Percentiles rank a stretch among this genome's conserved stretches.
phyloP scores from a whole-genome alignment of 2,888 invertebrate genomes.

The Stegophylla sp. region DNA sequence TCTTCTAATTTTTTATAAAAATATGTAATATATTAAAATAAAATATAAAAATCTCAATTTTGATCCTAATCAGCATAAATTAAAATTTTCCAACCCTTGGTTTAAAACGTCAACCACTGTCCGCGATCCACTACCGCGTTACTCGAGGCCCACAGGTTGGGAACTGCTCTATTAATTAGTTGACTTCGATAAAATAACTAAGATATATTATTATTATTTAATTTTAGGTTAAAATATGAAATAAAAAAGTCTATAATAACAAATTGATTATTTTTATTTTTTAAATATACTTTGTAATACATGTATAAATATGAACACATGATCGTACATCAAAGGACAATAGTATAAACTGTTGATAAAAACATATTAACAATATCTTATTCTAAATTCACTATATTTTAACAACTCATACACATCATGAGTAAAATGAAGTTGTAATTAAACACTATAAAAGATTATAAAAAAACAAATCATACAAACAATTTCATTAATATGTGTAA shows the following conservation, averaged over 20 bases:
- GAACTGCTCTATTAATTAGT: too few species aligned
- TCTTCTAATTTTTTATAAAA: too few species aligned
- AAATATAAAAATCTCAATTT: too few species aligned
- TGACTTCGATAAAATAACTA: too few species aligned
- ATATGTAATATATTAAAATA: too few species aligned
- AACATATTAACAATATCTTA: constrained; percentile 45
- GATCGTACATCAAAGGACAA: constrained; percentile 18
- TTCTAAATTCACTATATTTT: constrained; percentile 26
- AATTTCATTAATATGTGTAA: constrained; percentile 22
- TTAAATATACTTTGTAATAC: constrained; percentile 27
- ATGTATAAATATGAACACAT: constrained; percentile 50
- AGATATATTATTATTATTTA: not conserved
- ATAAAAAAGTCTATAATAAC: constrained; percentile 23
- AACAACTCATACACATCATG: constrained; percentile 29
- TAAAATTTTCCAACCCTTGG: too few species aligned
- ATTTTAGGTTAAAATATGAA: not conserved
- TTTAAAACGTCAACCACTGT: too few species aligned
- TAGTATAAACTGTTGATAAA: constrained; percentile 48
- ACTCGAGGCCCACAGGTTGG: too few species aligned
- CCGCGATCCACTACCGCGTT: too few species aligned
- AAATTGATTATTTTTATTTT: constrained; percentile 42
- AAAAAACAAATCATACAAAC: constrained; percentile 39
- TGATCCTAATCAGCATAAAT: too few species aligned
- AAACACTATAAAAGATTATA: constrained; percentile 30
- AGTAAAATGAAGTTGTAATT: constrained; percentile 33